These are phyloP conservation scores for Lates japonicus DNA, from an alignment of 2,797 vertebrate species.

Conservation along the genomic window DNA sequence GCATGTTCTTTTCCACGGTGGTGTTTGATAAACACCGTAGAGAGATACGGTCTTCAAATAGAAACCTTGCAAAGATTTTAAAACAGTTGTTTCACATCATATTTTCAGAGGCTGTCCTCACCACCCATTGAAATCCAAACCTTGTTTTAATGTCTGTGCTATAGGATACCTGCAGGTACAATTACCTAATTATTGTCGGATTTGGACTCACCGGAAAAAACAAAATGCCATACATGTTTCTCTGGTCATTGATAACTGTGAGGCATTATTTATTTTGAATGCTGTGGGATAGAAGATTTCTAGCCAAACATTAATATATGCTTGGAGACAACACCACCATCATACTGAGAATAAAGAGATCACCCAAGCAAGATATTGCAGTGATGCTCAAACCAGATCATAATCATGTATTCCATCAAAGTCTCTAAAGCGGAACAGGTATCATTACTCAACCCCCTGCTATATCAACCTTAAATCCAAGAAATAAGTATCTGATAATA, in stretches of 20 bases:
- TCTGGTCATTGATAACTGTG: not conserved
- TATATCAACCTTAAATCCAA: not conserved
- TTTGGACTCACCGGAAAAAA: not conserved
- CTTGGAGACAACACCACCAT: no score
- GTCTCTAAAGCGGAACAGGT: not conserved
- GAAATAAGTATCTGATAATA: not conserved
- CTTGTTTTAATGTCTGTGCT: not conserved
- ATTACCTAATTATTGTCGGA: not conserved
- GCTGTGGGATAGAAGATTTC: rapidly evolving
- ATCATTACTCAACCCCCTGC: not conserved
- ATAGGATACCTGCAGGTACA: not conserved
- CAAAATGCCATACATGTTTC: not conserved
- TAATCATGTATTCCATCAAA: rapidly evolving
- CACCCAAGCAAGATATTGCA: constrained; percentile 8
- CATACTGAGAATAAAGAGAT: rapidly evolving
- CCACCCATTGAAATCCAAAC: rapidly evolving
- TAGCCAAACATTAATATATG: rapidly evolving
- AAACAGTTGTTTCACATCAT: not conserved
- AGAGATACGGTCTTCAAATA: not conserved
- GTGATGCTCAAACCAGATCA: rapidly evolving
- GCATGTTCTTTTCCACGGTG: rapidly evolving
- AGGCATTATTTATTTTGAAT: constrained; percentile 20
- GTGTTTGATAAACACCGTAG: not conserved
- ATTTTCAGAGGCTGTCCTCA: constrained; percentile 1
- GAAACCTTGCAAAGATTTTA: not conserved